A percentile compares a stretch with the other conserved stretches of the same genome.
Conservation (phyloP, 2,113 vertebrate genomes). For the Dipodomys stephensi region DNA sequence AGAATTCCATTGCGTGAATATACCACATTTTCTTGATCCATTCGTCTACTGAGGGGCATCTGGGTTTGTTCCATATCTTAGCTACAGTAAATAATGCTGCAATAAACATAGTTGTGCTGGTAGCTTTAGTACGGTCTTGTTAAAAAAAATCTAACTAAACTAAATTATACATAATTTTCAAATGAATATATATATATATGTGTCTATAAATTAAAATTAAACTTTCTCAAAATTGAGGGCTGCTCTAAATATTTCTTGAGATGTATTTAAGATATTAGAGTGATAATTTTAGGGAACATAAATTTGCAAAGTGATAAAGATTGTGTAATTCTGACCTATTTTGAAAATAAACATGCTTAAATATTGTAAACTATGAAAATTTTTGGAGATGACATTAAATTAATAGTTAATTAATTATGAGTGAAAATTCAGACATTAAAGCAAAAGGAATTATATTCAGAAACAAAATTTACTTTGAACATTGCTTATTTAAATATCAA, state of each 20-base stretch:
- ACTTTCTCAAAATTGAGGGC: background rate
- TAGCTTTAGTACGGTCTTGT: no score
- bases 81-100: no score
- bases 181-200: background rate
- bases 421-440: slow-evolving; percentile 16
- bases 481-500: background rate
- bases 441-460: background rate
- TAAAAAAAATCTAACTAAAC: no score
- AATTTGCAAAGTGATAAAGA: background rate
- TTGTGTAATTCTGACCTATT: background rate
- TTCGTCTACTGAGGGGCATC: no score
- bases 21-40: no score
- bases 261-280: background rate
- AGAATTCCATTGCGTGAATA: no score
- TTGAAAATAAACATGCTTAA: background rate
- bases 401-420: no score
- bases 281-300: background rate
- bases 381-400: no score
- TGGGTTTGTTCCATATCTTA: no score
- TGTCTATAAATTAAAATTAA: background rate
- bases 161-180: background rate
- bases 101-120: no score
- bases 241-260: background rate
- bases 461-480: background rate
- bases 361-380: background rate